Conservation (phyloP, 2,888 invertebrate genomes). For the Callimorpha dominula region DNA sequence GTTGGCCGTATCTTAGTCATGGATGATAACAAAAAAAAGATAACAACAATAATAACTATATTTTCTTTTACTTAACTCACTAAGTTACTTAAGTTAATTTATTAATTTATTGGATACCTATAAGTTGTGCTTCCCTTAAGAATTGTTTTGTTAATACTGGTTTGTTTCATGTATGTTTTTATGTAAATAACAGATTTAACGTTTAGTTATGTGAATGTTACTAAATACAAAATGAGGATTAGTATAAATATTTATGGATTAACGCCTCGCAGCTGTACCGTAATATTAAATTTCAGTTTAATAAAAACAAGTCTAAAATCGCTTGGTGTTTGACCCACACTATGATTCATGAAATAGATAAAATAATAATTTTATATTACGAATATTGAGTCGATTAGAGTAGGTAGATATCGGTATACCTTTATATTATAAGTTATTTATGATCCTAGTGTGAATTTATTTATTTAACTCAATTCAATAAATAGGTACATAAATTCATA, state of each 20-base stretch:
- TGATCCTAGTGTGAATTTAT: background rate
- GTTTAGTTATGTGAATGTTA: background rate
- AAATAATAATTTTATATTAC: too few relatives aligned
- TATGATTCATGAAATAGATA: background rate
- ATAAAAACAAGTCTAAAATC: background rate
- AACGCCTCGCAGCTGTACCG: background rate
- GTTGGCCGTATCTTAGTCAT: too few relatives aligned
- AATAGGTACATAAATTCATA: too few relatives aligned
- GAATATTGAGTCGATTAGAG: too few relatives aligned
- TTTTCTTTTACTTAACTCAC: too few relatives aligned
- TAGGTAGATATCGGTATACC: too few relatives aligned
- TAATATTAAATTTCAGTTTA: background rate
- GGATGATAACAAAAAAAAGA: too few relatives aligned
- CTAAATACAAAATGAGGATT: background rate
- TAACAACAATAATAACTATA: too few relatives aligned
- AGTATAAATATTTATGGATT: background rate
- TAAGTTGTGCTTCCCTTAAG: background rate
- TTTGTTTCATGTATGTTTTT: background rate
- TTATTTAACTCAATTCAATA: too few relatives aligned
- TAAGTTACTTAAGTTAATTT: too few relatives aligned
- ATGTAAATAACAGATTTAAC: background rate
- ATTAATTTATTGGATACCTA: background rate
- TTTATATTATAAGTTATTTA: background rate
- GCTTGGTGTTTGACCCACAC: background rate
- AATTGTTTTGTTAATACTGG: background rate